A percentile compares a stretch with the other conserved stretches of the same genome.
Conservation (phyloP, 2,888 invertebrate species). For the Stegana nigrithorax region DNA sequence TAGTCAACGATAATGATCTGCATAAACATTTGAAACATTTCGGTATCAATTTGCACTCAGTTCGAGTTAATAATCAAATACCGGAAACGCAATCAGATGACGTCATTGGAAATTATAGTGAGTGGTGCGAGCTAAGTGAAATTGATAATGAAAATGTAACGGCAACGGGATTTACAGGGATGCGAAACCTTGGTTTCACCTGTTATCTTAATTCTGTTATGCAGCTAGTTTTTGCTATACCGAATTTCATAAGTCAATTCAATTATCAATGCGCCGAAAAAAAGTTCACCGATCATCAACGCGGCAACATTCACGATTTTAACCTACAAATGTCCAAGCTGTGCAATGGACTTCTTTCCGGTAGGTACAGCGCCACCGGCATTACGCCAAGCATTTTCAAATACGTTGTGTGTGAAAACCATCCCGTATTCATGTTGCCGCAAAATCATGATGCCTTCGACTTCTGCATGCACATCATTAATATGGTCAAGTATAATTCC, state of each 20-base stretch:
- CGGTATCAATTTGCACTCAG: constrained; percentile 89
- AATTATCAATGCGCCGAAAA: constrained; percentile 73
- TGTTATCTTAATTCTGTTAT: constrained; percentile 97
- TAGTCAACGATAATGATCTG: constrained; percentile 92
- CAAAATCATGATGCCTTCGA: constrained; percentile 98
- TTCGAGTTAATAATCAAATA: constrained; percentile 97
- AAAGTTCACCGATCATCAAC: constrained; percentile 75
- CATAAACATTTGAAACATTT: constrained; percentile 91
- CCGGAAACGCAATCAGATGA: constrained; percentile 96
- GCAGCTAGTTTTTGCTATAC: constrained; percentile 88
- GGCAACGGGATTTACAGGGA: constrained; percentile 89
- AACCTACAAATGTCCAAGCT: constrained; percentile 91
- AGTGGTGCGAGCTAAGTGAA: constrained; percentile 94
- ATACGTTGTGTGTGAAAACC: constrained; percentile 85
- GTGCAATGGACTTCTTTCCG: constrained; percentile 85
- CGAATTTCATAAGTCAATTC: constrained; percentile 84
- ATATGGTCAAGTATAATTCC: constrained; percentile 79
- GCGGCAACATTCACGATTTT: constrained; percentile 84
- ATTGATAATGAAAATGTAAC: constrained; percentile 79
- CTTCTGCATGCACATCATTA: constrained; percentile 89
- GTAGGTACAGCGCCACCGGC: constrained; percentile 85
- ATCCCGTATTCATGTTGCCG: constrained; percentile 91
- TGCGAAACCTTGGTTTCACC: constrained; percentile 94
- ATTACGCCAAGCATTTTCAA: constrained; percentile 91
- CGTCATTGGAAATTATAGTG: constrained; percentile 89